phyloP scores from a whole-genome alignment of 2,888 invertebrate genomes.

The Drosophila antonietae region DNA sequence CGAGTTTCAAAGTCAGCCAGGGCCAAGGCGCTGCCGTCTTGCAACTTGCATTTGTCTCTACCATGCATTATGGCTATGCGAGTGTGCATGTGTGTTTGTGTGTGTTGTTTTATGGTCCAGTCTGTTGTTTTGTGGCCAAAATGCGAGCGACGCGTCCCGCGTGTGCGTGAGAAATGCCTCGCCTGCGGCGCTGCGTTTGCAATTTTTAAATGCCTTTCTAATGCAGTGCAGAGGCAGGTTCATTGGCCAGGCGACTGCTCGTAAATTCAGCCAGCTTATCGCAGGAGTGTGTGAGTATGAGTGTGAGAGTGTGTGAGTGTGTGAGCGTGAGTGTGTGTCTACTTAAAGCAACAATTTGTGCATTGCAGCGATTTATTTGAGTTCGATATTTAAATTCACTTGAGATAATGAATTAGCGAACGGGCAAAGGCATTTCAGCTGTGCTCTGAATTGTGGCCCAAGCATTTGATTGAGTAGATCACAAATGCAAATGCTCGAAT shows the following conservation, averaged over 20 bases:
- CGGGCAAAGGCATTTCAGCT: neutral
- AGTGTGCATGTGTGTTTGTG: conserved; percentile 8
- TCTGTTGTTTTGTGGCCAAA: conserved; percentile 72
- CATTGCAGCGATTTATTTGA: neutral
- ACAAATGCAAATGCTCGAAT: conserved; percentile 42
- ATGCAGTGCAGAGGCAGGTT: conserved; percentile 37
- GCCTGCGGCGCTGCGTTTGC: conserved; percentile 65
- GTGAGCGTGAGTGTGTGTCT: neutral
- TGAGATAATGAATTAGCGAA: conserved; percentile 6
- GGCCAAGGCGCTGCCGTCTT: conserved; percentile 41
- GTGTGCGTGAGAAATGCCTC: conserved; percentile 61
- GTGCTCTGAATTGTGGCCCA: conserved; percentile 2
- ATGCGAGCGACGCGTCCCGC: conserved; percentile 35
- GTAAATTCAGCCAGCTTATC: conserved; percentile 52
- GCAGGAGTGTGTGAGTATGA: neutral
- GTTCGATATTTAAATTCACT: neutral
- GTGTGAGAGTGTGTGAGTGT: neutral
- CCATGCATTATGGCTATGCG: conserved; percentile 22
- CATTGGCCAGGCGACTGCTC: conserved; percentile 35
- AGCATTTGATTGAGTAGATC: conserved; percentile 65
- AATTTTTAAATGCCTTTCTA: conserved; percentile 57
- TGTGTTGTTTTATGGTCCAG: conserved; percentile 61
- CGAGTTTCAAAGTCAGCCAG: conserved; percentile 74
- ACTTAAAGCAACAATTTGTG: conserved; percentile 5
- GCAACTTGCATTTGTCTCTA: conserved; percentile 56